Evolutionary conservation across 2,888 invertebrate genomes (phyloP).

Genomic region (Sturmia bella): DNA sequence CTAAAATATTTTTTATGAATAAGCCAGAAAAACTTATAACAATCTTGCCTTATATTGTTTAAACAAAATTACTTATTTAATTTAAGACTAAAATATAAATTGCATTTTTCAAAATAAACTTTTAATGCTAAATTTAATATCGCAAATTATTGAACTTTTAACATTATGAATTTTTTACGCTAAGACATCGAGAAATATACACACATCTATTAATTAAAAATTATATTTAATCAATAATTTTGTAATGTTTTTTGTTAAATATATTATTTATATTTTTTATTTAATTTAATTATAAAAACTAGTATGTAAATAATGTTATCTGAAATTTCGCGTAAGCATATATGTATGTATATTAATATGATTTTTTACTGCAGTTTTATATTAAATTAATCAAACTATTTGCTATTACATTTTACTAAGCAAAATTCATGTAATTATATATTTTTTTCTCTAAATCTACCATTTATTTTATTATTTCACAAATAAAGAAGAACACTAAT

Average conservation of each 20-base stretch:
- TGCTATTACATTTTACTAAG: slow-evolving; percentile 23
- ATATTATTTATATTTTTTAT: slow-evolving; percentile 14
- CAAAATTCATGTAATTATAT: slow-evolving; percentile 44
- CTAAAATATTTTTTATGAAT: too few relatives aligned
- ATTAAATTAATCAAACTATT: slow-evolving; percentile 38
- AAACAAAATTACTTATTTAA: slow-evolving; percentile 40
- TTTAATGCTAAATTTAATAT: too few relatives aligned
- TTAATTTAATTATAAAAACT: slow-evolving; percentile 53
- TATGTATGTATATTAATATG: slow-evolving; percentile 28
- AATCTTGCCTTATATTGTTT: slow-evolving; percentile 56
- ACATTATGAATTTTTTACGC: background rate
- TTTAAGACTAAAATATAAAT: slow-evolving; percentile 13
- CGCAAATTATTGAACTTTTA: too few relatives aligned
- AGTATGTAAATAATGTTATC: slow-evolving; percentile 59
- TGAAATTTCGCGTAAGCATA: slow-evolving; percentile 19
- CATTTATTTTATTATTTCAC: slow-evolving; percentile 18
- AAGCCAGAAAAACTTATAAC: slow-evolving; percentile 23
- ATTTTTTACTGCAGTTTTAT: slow-evolving; percentile 18
- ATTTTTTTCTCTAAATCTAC: slow-evolving; percentile 34
- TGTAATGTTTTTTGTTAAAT: slow-evolving; percentile 39
- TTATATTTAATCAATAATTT: slow-evolving; percentile 31
- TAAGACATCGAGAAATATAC: background rate
- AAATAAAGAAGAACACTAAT: slow-evolving; percentile 40
- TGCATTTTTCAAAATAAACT: too few relatives aligned
- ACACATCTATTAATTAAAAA: slow-evolving; percentile 4